These are phyloP conservation scores for Ptiloglossa arizonensis DNA, from an alignment of 1,140 invertebrate species.

Conservation along the genomic window DNA sequence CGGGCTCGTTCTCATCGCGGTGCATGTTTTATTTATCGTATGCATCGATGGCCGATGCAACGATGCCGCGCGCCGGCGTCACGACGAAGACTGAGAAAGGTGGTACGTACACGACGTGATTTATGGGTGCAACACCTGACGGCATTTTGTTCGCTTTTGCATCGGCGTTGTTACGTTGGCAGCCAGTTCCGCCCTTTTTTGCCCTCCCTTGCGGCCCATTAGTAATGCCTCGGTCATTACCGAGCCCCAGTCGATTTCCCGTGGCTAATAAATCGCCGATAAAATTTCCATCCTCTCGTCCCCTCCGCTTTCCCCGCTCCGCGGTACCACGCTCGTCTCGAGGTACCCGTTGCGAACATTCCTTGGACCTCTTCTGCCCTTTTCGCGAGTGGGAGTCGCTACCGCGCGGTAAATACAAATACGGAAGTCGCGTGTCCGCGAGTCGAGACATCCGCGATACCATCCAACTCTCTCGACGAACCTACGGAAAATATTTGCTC, in stretches of 20 bases:
- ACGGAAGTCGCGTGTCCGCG: too few relatives aligned
- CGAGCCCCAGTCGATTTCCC: constrained; percentile 73
- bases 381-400: too few relatives aligned
- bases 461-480: too few relatives aligned
- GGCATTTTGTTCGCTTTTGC: constrained; percentile 75
- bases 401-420: too few relatives aligned
- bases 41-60: constrained; percentile 43
- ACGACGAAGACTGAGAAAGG: constrained; percentile 59
- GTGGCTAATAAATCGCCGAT: constrained; percentile 76
- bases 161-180: constrained; percentile 69
- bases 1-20: constrained; percentile 25
- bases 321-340: neutral
- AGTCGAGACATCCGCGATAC: too few relatives aligned
- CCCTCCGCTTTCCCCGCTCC: neutral
- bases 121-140: constrained; percentile 77
- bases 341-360: neutral
- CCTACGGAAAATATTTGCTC: too few relatives aligned
- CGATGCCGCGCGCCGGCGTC: constrained; percentile 39
- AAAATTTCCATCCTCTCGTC: constrained; percentile 67
- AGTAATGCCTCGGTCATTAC: constrained; percentile 77
- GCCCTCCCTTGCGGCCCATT: constrained; percentile 63
- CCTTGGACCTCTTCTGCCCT: neutral
- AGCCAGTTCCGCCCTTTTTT: constrained; percentile 73
- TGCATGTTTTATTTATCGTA: constrained; percentile 67
- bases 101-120: constrained; percentile 67